Base-by-base conservation (phyloP, 1,140 invertebrate genomes). In the Thaumatotibia leucotreta region DNA sequence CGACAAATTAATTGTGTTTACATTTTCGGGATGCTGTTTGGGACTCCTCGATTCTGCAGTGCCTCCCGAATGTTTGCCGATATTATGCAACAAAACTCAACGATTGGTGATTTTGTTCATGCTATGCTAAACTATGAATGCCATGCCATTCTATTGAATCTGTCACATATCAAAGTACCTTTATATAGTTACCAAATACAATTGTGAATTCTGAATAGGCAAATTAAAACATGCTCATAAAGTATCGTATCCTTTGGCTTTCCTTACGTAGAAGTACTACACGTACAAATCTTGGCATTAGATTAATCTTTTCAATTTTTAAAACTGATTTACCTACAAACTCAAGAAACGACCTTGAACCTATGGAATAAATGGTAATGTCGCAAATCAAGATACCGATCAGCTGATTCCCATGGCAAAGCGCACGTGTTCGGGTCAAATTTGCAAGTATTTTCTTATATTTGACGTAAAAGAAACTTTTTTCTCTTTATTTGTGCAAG, bases 371-470 rank as follows among this genome's bases (percentile, higher is more conserved):
- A 1, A 23, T 10, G 31, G 31, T 39, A 64, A 1, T 50, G n/a
- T 64, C 1, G 27, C 29, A 23, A 9, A 65, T 45, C 61, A 32
- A 58, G 24, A 63, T 64, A 62, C 61, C 70, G 54, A 70, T 86
- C 82, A 87, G 84, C 84, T 87, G 84, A 89, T 86, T 83, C 84
- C 77, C 80, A 88, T 82, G 80, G 73, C 70, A 63, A 63, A 61
- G 67, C 77, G 81, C 80, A 86, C 79, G 83, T 87, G 83, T 82
- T 72, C 75, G 70, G 77, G 74, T 76, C 70, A 74, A 67, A 80
- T 76, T 79, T 82, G 79, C 80, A 67, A 80, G 79, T 82, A 84
- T 80, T 83, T 84, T 78, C 63, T 64, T 73, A 75, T 68, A 72
- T 72, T 76, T 73, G 74, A 77, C 69, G 66, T 67, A 68, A 66